phyloP scores from a whole-genome alignment of 2,113 vertebrate genomes.

The Glaucomys volans region DNA sequence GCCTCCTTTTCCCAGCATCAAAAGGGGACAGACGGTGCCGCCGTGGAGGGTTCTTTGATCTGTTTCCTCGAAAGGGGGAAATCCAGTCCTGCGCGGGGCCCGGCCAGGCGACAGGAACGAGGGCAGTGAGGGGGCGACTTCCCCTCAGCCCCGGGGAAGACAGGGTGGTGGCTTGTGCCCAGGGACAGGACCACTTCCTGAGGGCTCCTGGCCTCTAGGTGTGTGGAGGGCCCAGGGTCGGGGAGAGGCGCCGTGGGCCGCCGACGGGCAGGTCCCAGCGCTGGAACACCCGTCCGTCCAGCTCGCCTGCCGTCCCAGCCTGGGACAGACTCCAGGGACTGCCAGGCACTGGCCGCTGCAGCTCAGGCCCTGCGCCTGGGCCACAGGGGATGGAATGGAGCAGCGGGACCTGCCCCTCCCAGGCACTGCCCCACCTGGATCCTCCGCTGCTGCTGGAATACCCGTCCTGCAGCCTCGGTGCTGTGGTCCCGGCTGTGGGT shows the following conservation, averaged over 20 bases:
- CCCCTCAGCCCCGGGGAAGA: background rate
- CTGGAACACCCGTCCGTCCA: too few species aligned
- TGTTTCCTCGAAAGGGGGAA: conserved; percentile 26
- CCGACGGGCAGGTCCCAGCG: background rate
- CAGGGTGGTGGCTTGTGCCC: background rate
- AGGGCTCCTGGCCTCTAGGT: background rate
- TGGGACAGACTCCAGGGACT: background rate
- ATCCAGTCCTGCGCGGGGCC: background rate
- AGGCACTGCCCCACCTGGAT: too few species aligned
- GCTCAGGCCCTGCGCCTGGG: too few species aligned
- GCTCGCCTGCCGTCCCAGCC: too few species aligned
- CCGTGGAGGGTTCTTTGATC: background rate
- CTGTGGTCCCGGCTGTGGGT: too few species aligned
- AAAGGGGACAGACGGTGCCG: background rate
- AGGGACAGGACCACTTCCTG: background rate
- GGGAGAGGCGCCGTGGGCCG: background rate
- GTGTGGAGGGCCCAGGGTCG: background rate
- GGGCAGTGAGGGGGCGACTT: background rate
- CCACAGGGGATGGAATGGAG: too few species aligned
- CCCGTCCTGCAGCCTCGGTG: too few species aligned
- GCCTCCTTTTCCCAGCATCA: background rate
- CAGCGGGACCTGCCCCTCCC: too few species aligned
- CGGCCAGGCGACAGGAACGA: background rate
- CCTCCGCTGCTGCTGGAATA: too few species aligned
- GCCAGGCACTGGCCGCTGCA: background rate